Conservation (phyloP, 2,797 vertebrate species). For the Sebastes reedi region DNA sequence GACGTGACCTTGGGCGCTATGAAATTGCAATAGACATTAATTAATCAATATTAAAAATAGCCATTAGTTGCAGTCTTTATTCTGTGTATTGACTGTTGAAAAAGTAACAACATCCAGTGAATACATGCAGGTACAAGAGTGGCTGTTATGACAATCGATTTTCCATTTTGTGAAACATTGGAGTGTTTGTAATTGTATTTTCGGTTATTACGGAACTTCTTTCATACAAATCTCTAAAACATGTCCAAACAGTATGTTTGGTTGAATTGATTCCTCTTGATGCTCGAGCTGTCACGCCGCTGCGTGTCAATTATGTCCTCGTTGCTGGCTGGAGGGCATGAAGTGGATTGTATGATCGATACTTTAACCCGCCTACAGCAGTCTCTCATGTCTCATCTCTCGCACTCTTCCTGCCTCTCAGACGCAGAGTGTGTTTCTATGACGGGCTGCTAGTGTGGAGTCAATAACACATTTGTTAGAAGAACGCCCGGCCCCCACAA, state of each 20-base stretch:
- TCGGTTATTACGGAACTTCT: conserved; percentile 1
- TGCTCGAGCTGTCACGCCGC: conserved; percentile 39
- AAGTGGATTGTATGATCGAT: conserved; percentile 54
- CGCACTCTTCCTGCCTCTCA: conserved; percentile 19
- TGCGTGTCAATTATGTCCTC: conserved; percentile 52
- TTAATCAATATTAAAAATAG: not conserved
- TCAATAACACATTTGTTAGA: conserved; percentile 78
- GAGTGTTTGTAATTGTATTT: conserved; percentile 36
- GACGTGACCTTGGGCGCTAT: not conserved
- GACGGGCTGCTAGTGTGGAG: conserved; percentile 58
- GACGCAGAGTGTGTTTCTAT: conserved; percentile 46
- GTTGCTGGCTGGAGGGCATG: conserved; percentile 41
- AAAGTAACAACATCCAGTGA: conserved; percentile 3
- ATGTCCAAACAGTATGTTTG: not conserved
- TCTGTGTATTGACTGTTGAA: not conserved
- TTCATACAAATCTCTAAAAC: conserved; percentile 14
- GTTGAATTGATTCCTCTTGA: conserved; percentile 34
- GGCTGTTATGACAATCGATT: conserved; percentile 57
- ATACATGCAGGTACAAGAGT: not conserved
- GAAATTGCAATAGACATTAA: not conserved
- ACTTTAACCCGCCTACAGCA: conserved; percentile 41
- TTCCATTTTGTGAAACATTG: conserved; percentile 46
- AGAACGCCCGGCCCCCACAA: conserved; percentile 47
- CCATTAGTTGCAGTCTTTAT: not conserved
- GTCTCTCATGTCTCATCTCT: conserved; percentile 43